A percentile compares a stretch with the other conserved stretches of the same genome.
Evolutionary conservation across 1,140 invertebrate species (phyloP).

Genomic region (Chironomus striatipennis): DNA sequence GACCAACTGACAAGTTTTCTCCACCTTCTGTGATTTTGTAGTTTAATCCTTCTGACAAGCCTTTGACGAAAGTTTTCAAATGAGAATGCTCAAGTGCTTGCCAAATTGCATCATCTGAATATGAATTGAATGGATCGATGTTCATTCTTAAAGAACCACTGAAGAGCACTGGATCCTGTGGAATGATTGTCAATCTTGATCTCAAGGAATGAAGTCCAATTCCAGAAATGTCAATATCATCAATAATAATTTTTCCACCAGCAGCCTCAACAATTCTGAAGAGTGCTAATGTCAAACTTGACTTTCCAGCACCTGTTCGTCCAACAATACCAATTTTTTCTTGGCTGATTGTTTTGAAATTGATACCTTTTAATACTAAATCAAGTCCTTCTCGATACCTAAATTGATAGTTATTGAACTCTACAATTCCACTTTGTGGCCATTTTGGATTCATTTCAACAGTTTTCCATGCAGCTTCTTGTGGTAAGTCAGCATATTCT

Average conservation of each 20-base stretch:
- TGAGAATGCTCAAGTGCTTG: conserved; percentile 42
- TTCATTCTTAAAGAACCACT: conserved; percentile 49
- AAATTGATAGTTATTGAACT: conserved; percentile 49
- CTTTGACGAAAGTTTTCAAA: conserved; percentile 36
- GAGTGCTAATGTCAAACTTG: conserved; percentile 61
- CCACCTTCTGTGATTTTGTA: conserved; percentile 48
- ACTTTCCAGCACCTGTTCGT: conserved; percentile 25
- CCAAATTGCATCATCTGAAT: conserved; percentile 45
- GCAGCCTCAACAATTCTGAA: conserved; percentile 59
- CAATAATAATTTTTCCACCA: conserved; percentile 52
- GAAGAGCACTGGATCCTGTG: conserved; percentile 61
- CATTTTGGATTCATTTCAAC: not conserved
- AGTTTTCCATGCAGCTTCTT: conserved; percentile 29
- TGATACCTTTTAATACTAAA: conserved; percentile 49
- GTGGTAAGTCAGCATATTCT: conserved; percentile 65
- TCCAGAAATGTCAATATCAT: conserved; percentile 45
- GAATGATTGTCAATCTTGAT: conserved; percentile 55
- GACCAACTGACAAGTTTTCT: conserved; percentile 58
- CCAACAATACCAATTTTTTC: conserved; percentile 39
- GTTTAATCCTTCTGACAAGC: conserved; percentile 37
- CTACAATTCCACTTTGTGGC: conserved; percentile 41
- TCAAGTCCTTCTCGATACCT: conserved; percentile 49
- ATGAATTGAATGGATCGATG: conserved; percentile 46
- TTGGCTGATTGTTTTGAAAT: conserved; percentile 43
- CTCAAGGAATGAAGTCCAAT: conserved; percentile 45